Evolutionary conservation across 2,888 invertebrate genomes (phyloP), one percentile per base, ranked within the genome.

Genomic region (Hemicrepidius hirtus): DNA sequence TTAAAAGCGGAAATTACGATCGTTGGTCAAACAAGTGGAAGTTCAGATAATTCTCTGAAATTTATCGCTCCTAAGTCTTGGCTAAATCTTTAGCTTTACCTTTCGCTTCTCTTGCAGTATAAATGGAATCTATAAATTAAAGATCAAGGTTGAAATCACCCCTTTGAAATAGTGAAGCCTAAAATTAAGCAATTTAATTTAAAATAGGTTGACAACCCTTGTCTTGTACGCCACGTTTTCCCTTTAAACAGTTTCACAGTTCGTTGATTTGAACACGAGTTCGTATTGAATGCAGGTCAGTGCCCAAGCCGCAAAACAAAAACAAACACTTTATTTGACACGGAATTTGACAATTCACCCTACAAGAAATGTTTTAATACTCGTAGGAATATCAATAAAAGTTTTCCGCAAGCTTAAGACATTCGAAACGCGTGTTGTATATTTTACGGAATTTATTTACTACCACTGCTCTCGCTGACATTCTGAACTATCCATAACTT

Each of bases 1-100:
- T 64, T 50, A 46, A 50, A 64, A 64, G 63, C 41, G 20, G 16
- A 49, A 46, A 49, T 64, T 49, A 64, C 63, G 63, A 64, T 64
- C 46, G 60, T 62, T 50, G 35, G 46, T 37, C 49, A 64, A 64
- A 46, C 49, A 35, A 64, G 63, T 35, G 63, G 63, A 64, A 64
- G 35, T 50, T 46, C 32, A 46, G 63, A 64, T 64, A 64, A 64
- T 32, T 64, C 35, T 32, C 7, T 16, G 24, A 50, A 64, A 64
- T 64, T 46, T 46, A 64, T 64, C n/a, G 35, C 28, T 50, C 49
- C 20, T 35, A 16, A 46, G 49, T 46, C 20, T 28, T 20, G 24
- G 21, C 41, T 21, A 41, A 40, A 41, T 40, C 41, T n/a, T 49
- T 7, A 18, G 49, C 49, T 44, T 9, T 18, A 18, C 44, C 18